phyloP scores from a whole-genome alignment of 2,888 invertebrate species.

The Meloe dianella region DNA sequence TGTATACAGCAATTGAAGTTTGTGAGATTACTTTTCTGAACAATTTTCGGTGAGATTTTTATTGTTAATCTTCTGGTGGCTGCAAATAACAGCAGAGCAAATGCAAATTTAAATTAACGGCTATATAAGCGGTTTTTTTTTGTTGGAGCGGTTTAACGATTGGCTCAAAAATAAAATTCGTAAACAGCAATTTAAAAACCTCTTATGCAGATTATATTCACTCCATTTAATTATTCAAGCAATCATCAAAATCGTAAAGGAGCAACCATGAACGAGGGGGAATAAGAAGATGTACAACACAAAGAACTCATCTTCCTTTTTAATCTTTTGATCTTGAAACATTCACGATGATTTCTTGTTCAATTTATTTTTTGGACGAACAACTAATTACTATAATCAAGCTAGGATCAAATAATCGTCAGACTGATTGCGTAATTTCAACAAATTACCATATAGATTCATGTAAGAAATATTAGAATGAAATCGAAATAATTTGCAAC shows the following conservation, averaged over 20 bases:
- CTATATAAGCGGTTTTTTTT: not conserved
- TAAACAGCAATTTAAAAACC: not conserved
- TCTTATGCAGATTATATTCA: constrained; percentile 4
- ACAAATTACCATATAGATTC: no score
- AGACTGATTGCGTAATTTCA: not conserved
- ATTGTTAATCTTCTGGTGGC: not conserved
- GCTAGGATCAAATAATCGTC: not conserved
- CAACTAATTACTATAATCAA: not conserved
- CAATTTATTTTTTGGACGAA: not conserved
- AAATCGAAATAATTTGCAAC: not conserved
- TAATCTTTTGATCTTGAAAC: not conserved
- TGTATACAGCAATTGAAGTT: not conserved
- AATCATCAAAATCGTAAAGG: not conserved
- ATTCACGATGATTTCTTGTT: not conserved
- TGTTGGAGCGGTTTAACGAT: no score
- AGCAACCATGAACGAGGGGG: not conserved
- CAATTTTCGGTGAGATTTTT: not conserved
- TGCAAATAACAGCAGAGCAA: not conserved
- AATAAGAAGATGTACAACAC: not conserved
- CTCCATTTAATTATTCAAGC: not conserved
- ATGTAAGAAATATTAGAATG: no score
- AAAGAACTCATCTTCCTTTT: not conserved
- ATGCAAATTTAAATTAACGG: no score
- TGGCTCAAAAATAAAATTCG: not conserved
- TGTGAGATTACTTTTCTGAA: not conserved